Percentiles rank a stretch among this genome's conserved stretches.
phyloP scores from a whole-genome alignment of 1,140 invertebrate genomes.

The Pristionchus pacificus region DNA sequence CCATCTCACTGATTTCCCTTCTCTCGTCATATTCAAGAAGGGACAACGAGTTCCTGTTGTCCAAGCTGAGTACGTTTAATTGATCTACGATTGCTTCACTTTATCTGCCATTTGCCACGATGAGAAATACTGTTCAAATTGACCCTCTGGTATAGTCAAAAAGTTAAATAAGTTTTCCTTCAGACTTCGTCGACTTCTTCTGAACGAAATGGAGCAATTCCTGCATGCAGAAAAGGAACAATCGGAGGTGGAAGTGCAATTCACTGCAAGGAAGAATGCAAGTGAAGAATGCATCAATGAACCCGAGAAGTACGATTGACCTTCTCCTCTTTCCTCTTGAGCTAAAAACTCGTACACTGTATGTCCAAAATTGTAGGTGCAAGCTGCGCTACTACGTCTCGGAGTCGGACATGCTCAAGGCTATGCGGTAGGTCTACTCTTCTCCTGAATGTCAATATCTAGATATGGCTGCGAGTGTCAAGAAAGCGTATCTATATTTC shows the following conservation, averaged over 20 bases:
- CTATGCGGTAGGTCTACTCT: no score
- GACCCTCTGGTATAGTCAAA: no score
- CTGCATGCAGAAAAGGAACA: slow-evolving; percentile 15
- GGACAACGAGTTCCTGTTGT: slow-evolving; percentile 33
- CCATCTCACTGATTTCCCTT: slow-evolving; percentile 40
- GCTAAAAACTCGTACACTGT: not conserved
- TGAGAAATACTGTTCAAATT: not conserved
- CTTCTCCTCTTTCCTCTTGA: not conserved
- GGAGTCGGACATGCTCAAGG: slow-evolving; percentile 39
- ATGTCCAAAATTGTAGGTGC: slow-evolving; percentile 31
- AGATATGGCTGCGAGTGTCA: no score
- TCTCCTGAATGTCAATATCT: no score
- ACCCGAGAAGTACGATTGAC: slow-evolving; percentile 30
- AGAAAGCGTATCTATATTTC: no score
- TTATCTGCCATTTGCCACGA: not conserved
- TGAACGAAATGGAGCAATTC: slow-evolving; percentile 37
- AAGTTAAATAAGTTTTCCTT: not conserved
- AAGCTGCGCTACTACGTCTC: slow-evolving; percentile 31
- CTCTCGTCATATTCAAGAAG: slow-evolving; percentile 35
- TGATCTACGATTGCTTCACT: not conserved
- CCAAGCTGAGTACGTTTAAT: slow-evolving; percentile 27
- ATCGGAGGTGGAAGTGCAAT: slow-evolving; percentile 19
- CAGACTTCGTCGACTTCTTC: slow-evolving; percentile 37
- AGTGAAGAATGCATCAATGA: slow-evolving; percentile 22
- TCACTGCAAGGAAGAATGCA: slow-evolving; percentile 28